Base-by-base conservation (phyloP, 1,140 invertebrate genomes). In the Aphaenogaster rudis region DNA sequence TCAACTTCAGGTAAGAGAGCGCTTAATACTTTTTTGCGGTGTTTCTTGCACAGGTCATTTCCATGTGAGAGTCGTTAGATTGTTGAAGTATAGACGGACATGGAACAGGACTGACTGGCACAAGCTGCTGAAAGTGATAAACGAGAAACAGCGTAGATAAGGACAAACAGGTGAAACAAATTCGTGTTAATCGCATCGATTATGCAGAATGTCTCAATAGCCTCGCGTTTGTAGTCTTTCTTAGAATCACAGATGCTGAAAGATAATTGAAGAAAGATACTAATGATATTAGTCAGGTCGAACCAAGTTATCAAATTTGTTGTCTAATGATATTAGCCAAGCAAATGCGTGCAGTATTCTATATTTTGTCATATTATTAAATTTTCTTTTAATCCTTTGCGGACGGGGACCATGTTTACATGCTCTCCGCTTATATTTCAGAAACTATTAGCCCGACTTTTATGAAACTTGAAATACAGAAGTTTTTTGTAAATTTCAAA, bases 1-100 rank as follows among this genome's bases (percentile, higher is more conserved):
- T 89, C 89, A 89, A 84, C 86, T 89, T 89, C 89, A 89, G 85
- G 59, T 45, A 78, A 78, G 72, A 90, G 88, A 72, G 57, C 77
- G 71, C 67, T 89, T 87, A 87, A 90, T 86, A 76, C 17, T 74
- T 80, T 88, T 86, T 48, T 81, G 59, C 33, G n/a, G 33, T 21
- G 63, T n/a, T 21, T 86, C 67, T 64, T 59, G 2, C 63, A 28
- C 21, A 50, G 42, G 48, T 74, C 72, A 64, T 52, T 85, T 76
- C 80, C 80, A 84, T 76, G 80, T 61, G 80, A 59, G 57, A 33
- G 54, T 76, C 80, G 69, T 84, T 84, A 84, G 80, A 84, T 84
- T 74, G 54, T 28, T 61, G 17, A n/a, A 39, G 80, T 48, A 84
- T 76, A 61, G 57, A 84, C 54, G 54, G 45, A 72, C 45, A 45